A percentile compares a stretch with the other conserved stretches of the same genome.
Conservation (phyloP, 2,888 invertebrate genomes). For the Herminia tarsipennalis region DNA sequence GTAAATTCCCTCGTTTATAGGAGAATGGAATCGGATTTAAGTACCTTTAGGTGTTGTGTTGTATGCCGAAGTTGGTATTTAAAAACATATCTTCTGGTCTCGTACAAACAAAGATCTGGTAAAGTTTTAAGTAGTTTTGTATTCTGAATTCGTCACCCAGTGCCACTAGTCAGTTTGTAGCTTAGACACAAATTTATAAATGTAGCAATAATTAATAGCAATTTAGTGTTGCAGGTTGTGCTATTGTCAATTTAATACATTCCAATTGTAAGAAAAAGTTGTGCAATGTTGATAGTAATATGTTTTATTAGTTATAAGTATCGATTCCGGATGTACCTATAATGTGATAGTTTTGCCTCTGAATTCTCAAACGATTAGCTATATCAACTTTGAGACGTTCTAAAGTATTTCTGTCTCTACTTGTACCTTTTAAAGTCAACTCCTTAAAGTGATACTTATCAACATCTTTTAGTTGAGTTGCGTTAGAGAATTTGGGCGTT, state of each 20-base stretch:
- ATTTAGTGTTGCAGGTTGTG: conserved; percentile 45
- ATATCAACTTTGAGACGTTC: no score
- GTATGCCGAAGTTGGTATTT: no score
- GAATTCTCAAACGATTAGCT: no score
- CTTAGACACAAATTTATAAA: conserved; percentile 39
- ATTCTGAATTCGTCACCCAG: conserved; percentile 28
- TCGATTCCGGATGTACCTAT: conserved; percentile 25
- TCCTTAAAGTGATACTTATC: no score
- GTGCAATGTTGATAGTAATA: conserved; percentile 26
- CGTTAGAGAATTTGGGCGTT: no score
- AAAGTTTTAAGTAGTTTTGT: conserved; percentile 18
- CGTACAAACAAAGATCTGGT: conserved; percentile 32
- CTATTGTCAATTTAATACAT: conserved; percentile 32
- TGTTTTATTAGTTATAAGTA: conserved; percentile 28
- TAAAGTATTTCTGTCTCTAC: no score
- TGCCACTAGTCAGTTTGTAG: conserved; percentile 57
- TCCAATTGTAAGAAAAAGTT: conserved; percentile 30
- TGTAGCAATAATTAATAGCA: conserved; percentile 19
- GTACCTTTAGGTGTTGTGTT: no score
- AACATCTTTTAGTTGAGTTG: no score
- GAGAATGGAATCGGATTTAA: background rate
- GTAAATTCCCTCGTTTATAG: no score
- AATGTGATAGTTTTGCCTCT: conserved; percentile 37
- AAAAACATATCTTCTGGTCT: no score
- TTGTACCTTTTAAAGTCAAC: no score